Conservation (phyloP, 2,113 vertebrate genomes). For the Benitochromis conjunctus region DNA sequence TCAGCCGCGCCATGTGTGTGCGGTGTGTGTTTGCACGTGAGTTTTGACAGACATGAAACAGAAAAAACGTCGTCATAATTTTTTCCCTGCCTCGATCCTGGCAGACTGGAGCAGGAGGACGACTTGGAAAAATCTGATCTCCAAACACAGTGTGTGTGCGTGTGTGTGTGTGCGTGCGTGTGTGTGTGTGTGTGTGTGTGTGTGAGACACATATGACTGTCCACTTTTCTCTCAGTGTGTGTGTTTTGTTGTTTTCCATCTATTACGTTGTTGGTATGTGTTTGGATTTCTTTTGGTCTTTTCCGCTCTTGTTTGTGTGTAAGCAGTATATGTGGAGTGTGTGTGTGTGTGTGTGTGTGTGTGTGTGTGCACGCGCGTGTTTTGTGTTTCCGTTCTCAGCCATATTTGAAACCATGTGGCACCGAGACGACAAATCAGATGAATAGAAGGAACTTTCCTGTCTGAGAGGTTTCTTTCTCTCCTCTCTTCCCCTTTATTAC, state of each 20-base stretch:
- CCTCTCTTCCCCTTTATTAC: background rate
- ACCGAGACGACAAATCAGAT: background rate
- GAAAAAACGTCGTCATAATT: slow-evolving; percentile 39
- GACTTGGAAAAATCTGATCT: slow-evolving; percentile 32
- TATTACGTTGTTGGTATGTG: background rate
- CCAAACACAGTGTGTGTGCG: background rate
- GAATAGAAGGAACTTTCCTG: slow-evolving; percentile 27
- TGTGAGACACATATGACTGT: slow-evolving; percentile 4
- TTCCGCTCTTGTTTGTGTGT: background rate
- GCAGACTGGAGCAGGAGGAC: slow-evolving; percentile 4
- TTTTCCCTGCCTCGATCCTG: slow-evolving; percentile 31
- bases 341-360: background rate
- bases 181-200: background rate
- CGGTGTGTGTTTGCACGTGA: background rate
- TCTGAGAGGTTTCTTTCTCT: background rate
- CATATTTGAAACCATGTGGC: background rate
- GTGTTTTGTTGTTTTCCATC: slow-evolving; percentile 24
- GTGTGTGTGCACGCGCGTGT: background rate
- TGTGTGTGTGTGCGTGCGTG: background rate
- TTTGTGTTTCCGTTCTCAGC: background rate
- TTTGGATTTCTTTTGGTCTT: background rate
- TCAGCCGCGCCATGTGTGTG: background rate
- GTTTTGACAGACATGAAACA: slow-evolving; percentile 41
- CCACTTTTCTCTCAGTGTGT: background rate
- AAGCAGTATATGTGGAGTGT: background rate